Percentiles rank a stretch among this genome's conserved stretches.
Conservation (phyloP, 2,113 vertebrate species). For the Tricholaema leucomelas region DNA sequence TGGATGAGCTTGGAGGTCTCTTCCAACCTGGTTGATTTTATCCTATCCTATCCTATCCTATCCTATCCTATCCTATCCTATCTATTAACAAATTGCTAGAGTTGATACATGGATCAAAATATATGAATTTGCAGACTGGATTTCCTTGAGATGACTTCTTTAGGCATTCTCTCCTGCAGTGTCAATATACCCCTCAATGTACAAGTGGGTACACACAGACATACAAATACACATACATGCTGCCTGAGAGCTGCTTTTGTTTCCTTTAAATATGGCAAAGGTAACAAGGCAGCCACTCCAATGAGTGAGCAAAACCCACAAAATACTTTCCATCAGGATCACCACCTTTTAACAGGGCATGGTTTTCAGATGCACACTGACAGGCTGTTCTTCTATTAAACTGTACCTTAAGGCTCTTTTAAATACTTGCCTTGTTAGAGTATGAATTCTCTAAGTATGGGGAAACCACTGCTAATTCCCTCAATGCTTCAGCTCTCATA, state of each 20-base stretch:
- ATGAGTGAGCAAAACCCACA: conserved; percentile 61
- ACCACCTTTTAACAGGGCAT: conserved; percentile 23
- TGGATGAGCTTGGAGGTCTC: too few species aligned
- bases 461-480: neutral
- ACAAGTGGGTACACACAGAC: neutral
- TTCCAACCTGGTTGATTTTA: too few species aligned
- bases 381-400: neutral
- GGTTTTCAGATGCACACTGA: conserved; percentile 29
- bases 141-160: neutral
- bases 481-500: neutral
- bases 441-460: neutral
- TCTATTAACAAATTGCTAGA: neutral
- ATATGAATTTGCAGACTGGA: neutral
- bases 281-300: neutral
- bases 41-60: too few species aligned
- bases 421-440: conserved; percentile 9
- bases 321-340: conserved; percentile 58
- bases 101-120: neutral
- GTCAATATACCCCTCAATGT: neutral
- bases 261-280: neutral
- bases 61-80: too few species aligned
- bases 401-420: neutral
- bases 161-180: neutral
- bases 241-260: conserved; percentile 40
- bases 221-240: neutral